Conservation (phyloP, 2,797 vertebrate genomes). For the Phalanger gymnotis region DNA sequence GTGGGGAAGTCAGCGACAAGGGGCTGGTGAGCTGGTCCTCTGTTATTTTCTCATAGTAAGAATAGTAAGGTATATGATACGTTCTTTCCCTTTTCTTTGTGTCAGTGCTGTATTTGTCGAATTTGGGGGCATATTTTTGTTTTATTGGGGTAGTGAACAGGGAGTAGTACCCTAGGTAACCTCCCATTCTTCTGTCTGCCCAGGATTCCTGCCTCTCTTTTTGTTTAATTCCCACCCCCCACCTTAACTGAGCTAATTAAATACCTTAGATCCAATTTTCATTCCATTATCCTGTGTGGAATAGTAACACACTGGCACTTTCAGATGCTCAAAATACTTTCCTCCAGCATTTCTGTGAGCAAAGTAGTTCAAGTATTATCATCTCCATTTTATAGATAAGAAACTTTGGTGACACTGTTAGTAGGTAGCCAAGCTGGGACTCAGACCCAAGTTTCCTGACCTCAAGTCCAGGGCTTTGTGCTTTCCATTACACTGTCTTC, state of each 20-base stretch:
- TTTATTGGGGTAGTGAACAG: not conserved
- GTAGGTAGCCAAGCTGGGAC: not conserved
- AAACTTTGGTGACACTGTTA: not conserved
- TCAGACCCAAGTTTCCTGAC: not conserved
- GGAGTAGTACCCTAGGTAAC: not conserved
- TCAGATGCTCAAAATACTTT: not conserved
- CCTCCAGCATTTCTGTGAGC: not conserved
- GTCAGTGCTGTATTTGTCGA: not conserved
- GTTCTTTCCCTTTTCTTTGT: not conserved
- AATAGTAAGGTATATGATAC: not conserved
- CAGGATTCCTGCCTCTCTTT: not conserved
- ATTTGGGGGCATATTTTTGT: not conserved
- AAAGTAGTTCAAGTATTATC: not conserved
- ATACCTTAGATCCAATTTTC: not conserved
- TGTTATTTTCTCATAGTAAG: not conserved
- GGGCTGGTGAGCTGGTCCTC: not conserved
- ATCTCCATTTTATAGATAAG: not conserved
- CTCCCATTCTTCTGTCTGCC: not conserved
- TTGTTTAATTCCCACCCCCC: not conserved
- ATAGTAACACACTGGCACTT: not conserved
- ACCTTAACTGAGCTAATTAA: not conserved
- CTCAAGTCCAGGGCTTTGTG: not conserved
- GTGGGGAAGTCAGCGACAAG: not conserved
- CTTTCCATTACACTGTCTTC: not conserved
- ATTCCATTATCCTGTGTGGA: not conserved